A percentile compares a stretch with the other conserved stretches of the same genome.
Evolutionary conservation across 1,140 invertebrate genomes (phyloP).

Genomic region (Brachionus rubens): DNA sequence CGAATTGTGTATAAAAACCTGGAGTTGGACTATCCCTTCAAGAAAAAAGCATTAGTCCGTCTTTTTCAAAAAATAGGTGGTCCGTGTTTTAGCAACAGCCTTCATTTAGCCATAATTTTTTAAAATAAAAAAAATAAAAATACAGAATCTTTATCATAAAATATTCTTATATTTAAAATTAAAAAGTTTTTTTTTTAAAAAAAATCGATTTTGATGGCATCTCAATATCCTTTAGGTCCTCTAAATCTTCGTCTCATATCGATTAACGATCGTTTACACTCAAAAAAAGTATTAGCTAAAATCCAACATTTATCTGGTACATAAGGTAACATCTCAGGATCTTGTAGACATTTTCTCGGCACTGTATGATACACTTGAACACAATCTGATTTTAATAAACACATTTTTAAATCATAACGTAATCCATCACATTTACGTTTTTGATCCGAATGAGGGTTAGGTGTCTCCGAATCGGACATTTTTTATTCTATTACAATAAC

Average conservation of each 20-base stretch:
- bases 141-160: too few species aligned
- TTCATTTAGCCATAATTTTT: too few species aligned
- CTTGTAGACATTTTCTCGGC: constrained; percentile 29
- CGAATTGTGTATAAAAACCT: too few species aligned
- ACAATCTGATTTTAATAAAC: constrained; percentile 39
- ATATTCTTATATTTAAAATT: too few species aligned
- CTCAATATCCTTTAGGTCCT: constrained; percentile 45
- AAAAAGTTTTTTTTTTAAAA: too few species aligned
- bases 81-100: too few species aligned
- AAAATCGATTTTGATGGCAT: too few species aligned
- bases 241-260: constrained; percentile 43
- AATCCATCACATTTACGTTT: constrained; percentile 38
- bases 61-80: too few species aligned
- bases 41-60: too few species aligned
- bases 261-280: constrained; percentile 44
- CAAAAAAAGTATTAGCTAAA: constrained; percentile 44
- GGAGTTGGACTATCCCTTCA: too few species aligned
- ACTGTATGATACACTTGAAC: constrained; percentile 20
- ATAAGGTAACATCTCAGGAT: constrained; percentile 15
- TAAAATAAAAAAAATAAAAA: too few species aligned
- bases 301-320: constrained; percentile 39
- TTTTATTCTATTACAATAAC: neutral
- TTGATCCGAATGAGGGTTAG: constrained; percentile 17
- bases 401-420: constrained; percentile 46
- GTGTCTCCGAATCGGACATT: neutral